These are phyloP conservation scores for Haliclona indistincta DNA, from an alignment of 37 sponge, comb jelly and placozoan genomes.

Conservation along the genomic window DNA sequence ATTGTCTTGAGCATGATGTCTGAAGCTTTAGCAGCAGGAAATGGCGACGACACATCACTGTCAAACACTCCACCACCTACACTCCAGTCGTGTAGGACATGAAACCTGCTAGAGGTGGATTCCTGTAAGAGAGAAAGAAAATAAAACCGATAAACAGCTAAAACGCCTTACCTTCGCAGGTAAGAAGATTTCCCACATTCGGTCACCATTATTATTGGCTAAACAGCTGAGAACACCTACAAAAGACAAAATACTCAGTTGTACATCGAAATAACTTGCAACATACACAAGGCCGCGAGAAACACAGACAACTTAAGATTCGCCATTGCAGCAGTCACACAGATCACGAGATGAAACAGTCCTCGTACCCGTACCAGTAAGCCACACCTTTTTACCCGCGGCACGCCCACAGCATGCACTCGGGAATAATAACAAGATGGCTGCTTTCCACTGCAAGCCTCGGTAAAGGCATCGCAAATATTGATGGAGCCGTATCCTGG, in stretches of 20 bases:
- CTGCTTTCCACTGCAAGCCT: too few species aligned
- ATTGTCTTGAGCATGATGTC: conserved; percentile 78
- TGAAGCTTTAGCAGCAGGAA: conserved; percentile 46
- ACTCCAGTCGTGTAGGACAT: conserved; percentile 75
- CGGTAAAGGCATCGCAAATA: too few species aligned
- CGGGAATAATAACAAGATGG: too few species aligned
- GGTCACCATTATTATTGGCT: background rate
- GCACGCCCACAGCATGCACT: too few species aligned
- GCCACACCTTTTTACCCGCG: too few species aligned
- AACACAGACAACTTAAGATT: too few species aligned
- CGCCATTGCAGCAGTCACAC: too few species aligned
- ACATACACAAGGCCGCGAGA: too few species aligned
- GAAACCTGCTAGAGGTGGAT: conserved; percentile 47
- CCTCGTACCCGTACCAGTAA: too few species aligned
- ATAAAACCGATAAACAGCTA: background rate
- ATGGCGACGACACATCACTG: background rate
- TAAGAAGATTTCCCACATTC: background rate
- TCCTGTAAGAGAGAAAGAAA: conserved; percentile 21
- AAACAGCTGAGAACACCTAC: conserved; percentile 21
- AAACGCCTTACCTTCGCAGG: background rate
- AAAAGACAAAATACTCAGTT: background rate
- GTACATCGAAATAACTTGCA: too few species aligned
- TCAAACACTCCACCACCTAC: conserved; percentile 22
- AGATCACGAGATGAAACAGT: too few species aligned
- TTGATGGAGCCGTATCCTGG: too few species aligned